Percentiles rank a stretch among this genome's conserved stretches.
Conservation (phyloP, 2,888 invertebrate genomes). For the Mechanitis messenoides region DNA sequence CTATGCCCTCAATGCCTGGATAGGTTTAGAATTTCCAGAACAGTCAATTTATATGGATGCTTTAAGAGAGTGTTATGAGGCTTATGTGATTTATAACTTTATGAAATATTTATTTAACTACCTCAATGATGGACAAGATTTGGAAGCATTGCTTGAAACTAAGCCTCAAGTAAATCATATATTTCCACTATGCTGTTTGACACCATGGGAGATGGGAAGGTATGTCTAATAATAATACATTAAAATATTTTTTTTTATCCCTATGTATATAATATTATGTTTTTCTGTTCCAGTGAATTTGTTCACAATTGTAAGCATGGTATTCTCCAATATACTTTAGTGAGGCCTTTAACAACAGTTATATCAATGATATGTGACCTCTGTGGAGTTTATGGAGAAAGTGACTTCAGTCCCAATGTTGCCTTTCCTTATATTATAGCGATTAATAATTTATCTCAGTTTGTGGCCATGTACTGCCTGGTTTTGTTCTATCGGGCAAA, state of each 20-base stretch:
- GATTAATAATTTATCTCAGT: slow-evolving; percentile 94
- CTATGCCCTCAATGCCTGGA: slow-evolving; percentile 95
- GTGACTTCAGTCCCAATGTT: slow-evolving; percentile 88
- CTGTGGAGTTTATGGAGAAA: slow-evolving; percentile 91
- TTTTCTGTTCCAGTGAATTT: slow-evolving; percentile 81
- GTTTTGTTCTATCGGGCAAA: slow-evolving; percentile 95
- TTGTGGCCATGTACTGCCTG: slow-evolving; percentile 96
- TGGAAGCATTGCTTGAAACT: slow-evolving; percentile 86
- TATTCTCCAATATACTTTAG: slow-evolving; percentile 95
- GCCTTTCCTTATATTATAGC: slow-evolving; percentile 94
- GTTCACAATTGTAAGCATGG: slow-evolving; percentile 97
- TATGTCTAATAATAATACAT: slow-evolving; percentile 39
- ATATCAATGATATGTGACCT: slow-evolving; percentile 93
- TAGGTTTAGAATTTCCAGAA: slow-evolving; percentile 90
- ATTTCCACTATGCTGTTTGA: slow-evolving; percentile 92
- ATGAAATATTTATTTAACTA: slow-evolving; percentile 96
- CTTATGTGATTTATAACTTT: slow-evolving; percentile 98
- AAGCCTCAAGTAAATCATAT: slow-evolving; percentile 92
- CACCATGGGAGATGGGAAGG: slow-evolving; percentile 96
- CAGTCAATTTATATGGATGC: slow-evolving; percentile 95
- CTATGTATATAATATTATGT: too few relatives aligned
- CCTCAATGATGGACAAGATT: slow-evolving; percentile 89
- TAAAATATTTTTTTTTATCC: neutral
- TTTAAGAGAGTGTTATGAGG: slow-evolving; percentile 96
- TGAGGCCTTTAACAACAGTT: slow-evolving; percentile 91